Evolutionary conservation across 1,140 invertebrate species (phyloP).

Genomic region (Conus ventricosus): DNA sequence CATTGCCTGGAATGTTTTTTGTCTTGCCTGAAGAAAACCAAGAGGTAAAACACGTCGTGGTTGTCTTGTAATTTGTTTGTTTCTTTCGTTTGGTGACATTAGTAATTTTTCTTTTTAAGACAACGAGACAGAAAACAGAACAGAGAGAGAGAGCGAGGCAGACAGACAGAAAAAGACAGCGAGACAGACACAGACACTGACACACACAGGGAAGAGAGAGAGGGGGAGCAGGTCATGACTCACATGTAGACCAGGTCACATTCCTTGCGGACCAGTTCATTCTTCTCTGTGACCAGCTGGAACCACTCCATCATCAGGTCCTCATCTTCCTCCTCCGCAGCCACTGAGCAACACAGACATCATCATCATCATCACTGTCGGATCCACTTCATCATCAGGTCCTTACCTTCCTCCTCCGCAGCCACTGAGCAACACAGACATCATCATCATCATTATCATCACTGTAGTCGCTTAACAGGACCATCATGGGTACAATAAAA

Average conservation of each 20-base stretch:
- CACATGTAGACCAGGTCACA: constrained; percentile 93
- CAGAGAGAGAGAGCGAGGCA: too few species aligned
- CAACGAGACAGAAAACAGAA: too few species aligned
- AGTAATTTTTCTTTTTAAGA: too few species aligned
- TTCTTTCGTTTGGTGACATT: too few species aligned
- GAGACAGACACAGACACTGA: too few species aligned
- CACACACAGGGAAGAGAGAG: too few species aligned
- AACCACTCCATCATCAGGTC: constrained; percentile 93
- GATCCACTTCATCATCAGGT: constrained; percentile 92
- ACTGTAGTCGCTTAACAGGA: not conserved
- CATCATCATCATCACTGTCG: constrained; percentile 73
- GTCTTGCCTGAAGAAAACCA: too few species aligned
- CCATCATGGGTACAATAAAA: not conserved
- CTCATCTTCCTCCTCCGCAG: constrained; percentile 80
- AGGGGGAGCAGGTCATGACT: constrained; percentile 72
- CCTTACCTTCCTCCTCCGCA: constrained; percentile 82
- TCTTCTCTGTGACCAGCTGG: constrained; percentile 94
- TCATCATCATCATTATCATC: not conserved
- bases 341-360: constrained; percentile 12
- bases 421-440: constrained; percentile 2
- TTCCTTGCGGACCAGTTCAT: constrained; percentile 92
- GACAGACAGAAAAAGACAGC: too few species aligned
- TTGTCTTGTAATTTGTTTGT: too few species aligned
- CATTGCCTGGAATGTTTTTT: too few species aligned
- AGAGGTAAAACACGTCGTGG: too few species aligned